A percentile compares a stretch with the other conserved stretches of the same genome.
phyloP scores from a whole-genome alignment of 2,113 vertebrate genomes.

The Brachionichthys hirsutus region DNA sequence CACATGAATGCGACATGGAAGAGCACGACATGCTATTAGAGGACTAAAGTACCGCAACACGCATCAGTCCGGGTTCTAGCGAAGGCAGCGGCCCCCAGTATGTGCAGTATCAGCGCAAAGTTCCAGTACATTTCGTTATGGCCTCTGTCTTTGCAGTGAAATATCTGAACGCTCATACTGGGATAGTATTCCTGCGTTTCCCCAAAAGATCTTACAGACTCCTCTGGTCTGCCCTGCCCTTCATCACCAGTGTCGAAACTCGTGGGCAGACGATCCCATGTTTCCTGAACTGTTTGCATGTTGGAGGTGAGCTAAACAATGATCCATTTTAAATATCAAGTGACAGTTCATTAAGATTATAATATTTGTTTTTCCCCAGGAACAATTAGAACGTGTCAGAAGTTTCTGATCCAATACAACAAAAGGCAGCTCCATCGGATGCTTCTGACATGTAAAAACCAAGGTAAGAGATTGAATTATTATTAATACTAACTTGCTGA shows the following conservation, averaged over 20 bases:
- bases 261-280: conserved; percentile 80
- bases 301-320: conserved; percentile 82
- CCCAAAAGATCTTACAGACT: conserved; percentile 83
- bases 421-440: conserved; percentile 83
- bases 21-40: too few relatives aligned
- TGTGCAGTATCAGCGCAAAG: too few relatives aligned
- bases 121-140: not conserved
- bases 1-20: too few relatives aligned
- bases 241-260: conserved; percentile 83
- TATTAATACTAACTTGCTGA: not conserved
- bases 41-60: too few relatives aligned
- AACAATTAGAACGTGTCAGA: conserved; percentile 94
- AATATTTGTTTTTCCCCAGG: conserved; percentile 69
- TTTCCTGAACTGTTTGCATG: conserved; percentile 85
- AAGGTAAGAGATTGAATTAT: conserved; percentile 75
- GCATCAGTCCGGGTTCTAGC: too few relatives aligned
- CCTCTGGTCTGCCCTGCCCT: conserved; percentile 89
- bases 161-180: conserved; percentile 92
- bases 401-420: conserved; percentile 90
- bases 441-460: conserved; percentile 82
- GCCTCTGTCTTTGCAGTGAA: conserved; percentile 77
- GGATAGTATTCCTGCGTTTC: conserved; percentile 87
- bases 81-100: too few relatives aligned
- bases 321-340: not conserved
- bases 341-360: not conserved